These are phyloP conservation scores for Mobula birostris DNA, from an alignment of 2,113 vertebrate genomes.

Conservation along the genomic window DNA sequence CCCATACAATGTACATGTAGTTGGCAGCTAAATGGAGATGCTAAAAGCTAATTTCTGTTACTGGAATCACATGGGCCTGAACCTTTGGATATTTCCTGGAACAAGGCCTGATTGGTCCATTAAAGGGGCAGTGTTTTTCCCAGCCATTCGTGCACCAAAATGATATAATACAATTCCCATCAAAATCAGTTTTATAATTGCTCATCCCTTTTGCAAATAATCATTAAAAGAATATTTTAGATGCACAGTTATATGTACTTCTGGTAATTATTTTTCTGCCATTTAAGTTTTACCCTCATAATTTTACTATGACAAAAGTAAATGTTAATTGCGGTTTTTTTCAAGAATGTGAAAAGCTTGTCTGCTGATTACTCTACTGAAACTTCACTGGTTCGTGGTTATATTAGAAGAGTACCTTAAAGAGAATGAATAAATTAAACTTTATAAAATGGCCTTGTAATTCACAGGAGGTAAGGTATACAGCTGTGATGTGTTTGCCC, in stretches of 20 bases:
- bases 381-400: background rate
- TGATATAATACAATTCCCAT: background rate
- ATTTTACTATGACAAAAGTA: background rate
- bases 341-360: background rate
- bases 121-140: background rate
- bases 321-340: constrained; percentile 14
- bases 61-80: background rate
- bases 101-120: background rate
- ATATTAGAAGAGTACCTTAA: background rate
- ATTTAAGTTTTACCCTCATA: background rate
- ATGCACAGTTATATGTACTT: background rate
- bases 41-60: background rate
- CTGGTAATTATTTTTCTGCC: background rate
- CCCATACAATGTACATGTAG: too few relatives aligned
- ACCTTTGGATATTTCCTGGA: background rate
- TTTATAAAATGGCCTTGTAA: background rate
- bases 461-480: background rate
- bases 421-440: background rate
- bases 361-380: background rate
- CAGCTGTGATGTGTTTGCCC: background rate
- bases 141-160: background rate
- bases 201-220: background rate
- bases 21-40: background rate
- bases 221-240: background rate
- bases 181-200: background rate